phyloP scores from a whole-genome alignment of 2,888 invertebrate species.

The Tenthredo amoena region DNA sequence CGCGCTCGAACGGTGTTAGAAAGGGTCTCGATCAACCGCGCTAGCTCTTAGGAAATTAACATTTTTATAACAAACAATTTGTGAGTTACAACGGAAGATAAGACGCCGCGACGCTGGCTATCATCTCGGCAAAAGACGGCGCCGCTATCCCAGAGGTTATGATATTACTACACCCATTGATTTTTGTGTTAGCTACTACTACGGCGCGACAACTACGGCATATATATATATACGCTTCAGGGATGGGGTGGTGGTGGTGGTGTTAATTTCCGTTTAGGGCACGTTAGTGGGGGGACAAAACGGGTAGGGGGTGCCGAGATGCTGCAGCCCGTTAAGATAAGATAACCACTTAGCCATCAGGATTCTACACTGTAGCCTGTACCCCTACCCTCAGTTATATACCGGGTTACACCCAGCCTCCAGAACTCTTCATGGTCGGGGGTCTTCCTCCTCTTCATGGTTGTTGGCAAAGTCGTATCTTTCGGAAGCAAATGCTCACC shows the following conservation, averaged over 20 bases:
- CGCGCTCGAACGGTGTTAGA: neutral
- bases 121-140: slow-evolving; percentile 29
- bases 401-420: neutral
- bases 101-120: slow-evolving; percentile 20
- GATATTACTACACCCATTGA: slow-evolving; percentile 66
- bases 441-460: slow-evolving; percentile 47
- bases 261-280: slow-evolving; percentile 77
- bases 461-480: slow-evolving; percentile 54
- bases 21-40: slow-evolving; percentile 49
- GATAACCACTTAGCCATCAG: slow-evolving; percentile 74
- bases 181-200: slow-evolving; percentile 65
- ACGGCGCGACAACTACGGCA: slow-evolving; percentile 49
- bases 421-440: slow-evolving; percentile 22
- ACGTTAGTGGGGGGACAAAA: slow-evolving; percentile 65
- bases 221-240: neutral
- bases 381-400: neutral
- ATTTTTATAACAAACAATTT: slow-evolving; percentile 69
- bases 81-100: slow-evolving; percentile 45
- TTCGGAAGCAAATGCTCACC: slow-evolving; percentile 48
- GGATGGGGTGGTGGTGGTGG: slow-evolving; percentile 59
- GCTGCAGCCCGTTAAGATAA: slow-evolving; percentile 66
- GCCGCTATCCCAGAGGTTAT: slow-evolving; percentile 37
- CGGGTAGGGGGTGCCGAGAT: slow-evolving; percentile 40
- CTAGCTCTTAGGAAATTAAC: slow-evolving; percentile 69
- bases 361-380: slow-evolving; percentile 63